Conservation (phyloP, 2,888 invertebrate genomes). For the Lochmaea crataegi region DNA sequence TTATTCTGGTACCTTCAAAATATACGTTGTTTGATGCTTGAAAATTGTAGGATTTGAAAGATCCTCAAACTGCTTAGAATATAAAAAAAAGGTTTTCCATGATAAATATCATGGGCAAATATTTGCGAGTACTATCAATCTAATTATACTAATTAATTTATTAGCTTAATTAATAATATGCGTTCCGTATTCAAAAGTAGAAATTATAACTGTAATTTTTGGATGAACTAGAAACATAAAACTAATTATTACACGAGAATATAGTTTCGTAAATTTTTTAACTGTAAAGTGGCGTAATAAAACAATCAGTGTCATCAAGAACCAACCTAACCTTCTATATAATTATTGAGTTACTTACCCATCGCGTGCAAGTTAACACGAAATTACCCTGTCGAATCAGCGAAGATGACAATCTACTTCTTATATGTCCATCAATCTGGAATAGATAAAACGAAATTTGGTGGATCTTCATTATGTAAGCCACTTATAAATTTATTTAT, state of each 20-base stretch:
- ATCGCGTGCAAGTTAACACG: background rate
- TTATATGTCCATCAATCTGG: background rate
- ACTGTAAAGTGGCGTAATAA: background rate
- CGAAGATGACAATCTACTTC: background rate
- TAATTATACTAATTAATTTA: too few relatives aligned
- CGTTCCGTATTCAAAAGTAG: background rate
- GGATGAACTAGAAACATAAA: background rate
- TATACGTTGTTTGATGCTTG: too few relatives aligned
- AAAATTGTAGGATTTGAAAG: too few relatives aligned
- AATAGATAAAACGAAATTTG: background rate
- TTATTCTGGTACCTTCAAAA: too few relatives aligned
- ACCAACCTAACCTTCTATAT: background rate
- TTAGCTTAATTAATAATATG: too few relatives aligned
- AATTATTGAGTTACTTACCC: background rate
- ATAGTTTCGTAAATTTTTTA: background rate
- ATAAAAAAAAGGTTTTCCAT: too few relatives aligned
- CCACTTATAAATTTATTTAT: background rate
- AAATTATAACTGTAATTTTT: background rate
- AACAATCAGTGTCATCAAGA: conserved; percentile 1
- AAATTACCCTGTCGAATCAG: background rate
- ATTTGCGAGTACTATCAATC: too few relatives aligned
- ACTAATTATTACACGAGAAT: background rate
- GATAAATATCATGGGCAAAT: too few relatives aligned
- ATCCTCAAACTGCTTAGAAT: too few relatives aligned
- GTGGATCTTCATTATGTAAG: background rate